Evolutionary conservation across 2,113 vertebrate species (phyloP), one percentile per base, ranked within the genome.

Genomic region (Trinectes maculatus): DNA sequence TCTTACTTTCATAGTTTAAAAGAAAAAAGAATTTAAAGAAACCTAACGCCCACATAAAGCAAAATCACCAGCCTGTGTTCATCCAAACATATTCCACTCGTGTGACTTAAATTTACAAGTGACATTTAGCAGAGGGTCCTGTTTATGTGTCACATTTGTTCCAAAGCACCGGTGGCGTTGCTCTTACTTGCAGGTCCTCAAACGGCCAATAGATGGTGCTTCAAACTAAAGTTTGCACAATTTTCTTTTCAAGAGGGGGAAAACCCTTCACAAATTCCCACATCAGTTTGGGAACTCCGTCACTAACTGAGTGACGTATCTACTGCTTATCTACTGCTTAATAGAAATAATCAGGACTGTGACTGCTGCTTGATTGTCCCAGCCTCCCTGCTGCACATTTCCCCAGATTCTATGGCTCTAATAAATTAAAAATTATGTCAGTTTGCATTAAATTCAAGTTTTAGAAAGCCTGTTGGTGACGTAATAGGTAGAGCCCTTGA

Each of bases 121-220:
- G 36, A 22, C 24, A 13, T 49, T 12, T 11, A 47, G 24, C 25
- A 28, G 22, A 47, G 22, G 16, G 21, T 16, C 19, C 3, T 15
- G 19, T n/a, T 36, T 13, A 33, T 7, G 39, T 5, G 15, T 9
- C 9, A 8, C 11, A 6, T 28, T 29, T 51, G 9, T 11, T 10
- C 28, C 4, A 3, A 40, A 24, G 63, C 40, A 49, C 3, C 31
- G 12, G 12, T 9, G 4, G 12, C 59, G 18, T 7, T 29, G 18
- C 10, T 29, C 21, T 8, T 39, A 26, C 46, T 8, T 52, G 29
- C 29, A 53, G 21, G 26, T 53, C 39, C 39, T 28, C 16, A 19
- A 36, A 46, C 4, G 13, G 9, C 33, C 44, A 49, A 18, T n/a
- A 48, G 65, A 68, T 57, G 43, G 33, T 48, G 22, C 31, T 26